These are phyloP conservation scores for Salticus scenicus DNA, from an alignment of 2,888 invertebrate genomes.

Conservation along the genomic window DNA sequence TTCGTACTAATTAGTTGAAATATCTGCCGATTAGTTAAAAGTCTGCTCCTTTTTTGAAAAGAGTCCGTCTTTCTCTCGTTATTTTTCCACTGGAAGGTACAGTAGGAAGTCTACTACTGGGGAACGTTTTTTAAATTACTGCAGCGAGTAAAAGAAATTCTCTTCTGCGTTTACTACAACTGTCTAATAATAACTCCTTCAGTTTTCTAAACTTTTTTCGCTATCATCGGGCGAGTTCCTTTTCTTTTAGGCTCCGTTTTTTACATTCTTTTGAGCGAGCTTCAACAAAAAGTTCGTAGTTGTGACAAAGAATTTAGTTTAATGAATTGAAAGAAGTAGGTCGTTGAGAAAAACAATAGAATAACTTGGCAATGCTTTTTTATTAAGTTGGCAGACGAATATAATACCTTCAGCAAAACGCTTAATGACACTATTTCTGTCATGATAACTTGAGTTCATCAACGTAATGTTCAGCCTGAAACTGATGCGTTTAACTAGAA, in stretches of 20 bases:
- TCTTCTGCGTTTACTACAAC: slow-evolving; percentile 12
- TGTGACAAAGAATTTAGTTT: slow-evolving; percentile 48
- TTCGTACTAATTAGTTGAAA: no score
- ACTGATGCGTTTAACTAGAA: no score
- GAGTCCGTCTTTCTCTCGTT: no score
- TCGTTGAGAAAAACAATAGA: slow-evolving; percentile 47
- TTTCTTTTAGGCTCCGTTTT: not conserved
- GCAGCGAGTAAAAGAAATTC: not conserved
- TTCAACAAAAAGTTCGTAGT: slow-evolving; percentile 27
- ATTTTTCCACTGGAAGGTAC: no score
- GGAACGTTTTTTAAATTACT: not conserved
- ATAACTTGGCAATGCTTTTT: slow-evolving; percentile 36
- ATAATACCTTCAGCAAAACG: slow-evolving; percentile 11
- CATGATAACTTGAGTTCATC: not conserved
- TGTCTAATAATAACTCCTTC: not conserved
- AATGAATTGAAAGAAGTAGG: slow-evolving; percentile 56
- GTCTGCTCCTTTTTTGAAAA: no score
- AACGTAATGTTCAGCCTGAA: no score
- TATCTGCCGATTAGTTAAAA: no score
- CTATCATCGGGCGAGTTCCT: not conserved
- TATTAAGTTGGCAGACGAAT: slow-evolving; percentile 43
- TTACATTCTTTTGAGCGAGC: slow-evolving; percentile 22
- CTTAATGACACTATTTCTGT: slow-evolving; percentile 55
- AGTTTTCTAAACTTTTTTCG: not conserved
- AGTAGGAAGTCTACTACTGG: not conserved